phyloP scores from a whole-genome alignment of 2,113 vertebrate species.

The Lamprologus callipterus region DNA sequence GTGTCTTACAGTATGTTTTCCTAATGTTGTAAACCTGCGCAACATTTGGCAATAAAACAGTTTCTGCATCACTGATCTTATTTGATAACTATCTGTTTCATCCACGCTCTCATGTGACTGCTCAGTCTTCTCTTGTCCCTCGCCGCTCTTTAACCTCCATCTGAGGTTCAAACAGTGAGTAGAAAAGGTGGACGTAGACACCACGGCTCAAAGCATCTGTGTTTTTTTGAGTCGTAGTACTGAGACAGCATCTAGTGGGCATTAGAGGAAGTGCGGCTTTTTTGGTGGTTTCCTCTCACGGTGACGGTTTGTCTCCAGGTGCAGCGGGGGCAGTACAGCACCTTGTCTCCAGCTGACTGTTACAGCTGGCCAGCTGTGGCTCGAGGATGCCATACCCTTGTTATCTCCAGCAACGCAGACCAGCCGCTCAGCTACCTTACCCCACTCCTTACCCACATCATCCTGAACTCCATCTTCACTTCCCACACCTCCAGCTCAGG shows the following conservation, averaged over 20 bases:
- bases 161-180: not conserved
- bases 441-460: conserved; percentile 79
- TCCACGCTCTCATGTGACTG: not conserved
- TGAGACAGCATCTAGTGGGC: not conserved
- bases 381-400: conserved; percentile 74
- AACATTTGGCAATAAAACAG: not conserved
- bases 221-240: too few relatives aligned
- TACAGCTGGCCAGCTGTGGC: conserved; percentile 85
- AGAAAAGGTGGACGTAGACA: rapidly evolving
- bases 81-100: rapidly evolving
- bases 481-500: conserved; percentile 57
- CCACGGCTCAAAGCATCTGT: not conserved
- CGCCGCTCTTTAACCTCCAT: not conserved
- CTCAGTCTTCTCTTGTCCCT: not conserved
- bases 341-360: conserved; percentile 66
- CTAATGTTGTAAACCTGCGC: not conserved
- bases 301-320: conserved; percentile 57
- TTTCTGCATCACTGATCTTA: not conserved
- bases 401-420: conserved; percentile 71
- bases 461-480: conserved; percentile 46
- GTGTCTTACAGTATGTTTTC: not conserved
- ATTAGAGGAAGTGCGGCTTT: not conserved
- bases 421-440: conserved; percentile 80
- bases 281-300: not conserved
- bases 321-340: conserved; percentile 37